Evolutionary conservation across 2,113 vertebrate genomes (phyloP).

Genomic region (Antidorcas marsupialis): DNA sequence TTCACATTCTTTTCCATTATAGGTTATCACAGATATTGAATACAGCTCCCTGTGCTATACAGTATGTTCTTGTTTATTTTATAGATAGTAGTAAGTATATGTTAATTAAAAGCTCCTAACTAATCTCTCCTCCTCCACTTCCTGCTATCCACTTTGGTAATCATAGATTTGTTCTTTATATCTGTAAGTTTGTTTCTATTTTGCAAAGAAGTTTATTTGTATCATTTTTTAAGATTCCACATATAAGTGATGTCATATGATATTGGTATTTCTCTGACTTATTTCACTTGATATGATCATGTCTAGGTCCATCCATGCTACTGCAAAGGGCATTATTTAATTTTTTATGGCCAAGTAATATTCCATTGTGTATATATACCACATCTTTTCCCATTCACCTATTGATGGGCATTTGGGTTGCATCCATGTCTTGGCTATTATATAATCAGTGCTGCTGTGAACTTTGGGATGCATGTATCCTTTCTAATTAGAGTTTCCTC

Average conservation of each 20-base stretch:
- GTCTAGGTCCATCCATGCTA: not conserved
- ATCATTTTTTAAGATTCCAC: not conserved
- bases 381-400: not conserved
- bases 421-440: not conserved
- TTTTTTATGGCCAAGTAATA: not conserved
- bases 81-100: not conserved
- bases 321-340: not conserved
- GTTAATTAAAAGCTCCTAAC: not conserved
- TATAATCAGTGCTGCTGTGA: not conserved
- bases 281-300: not conserved
- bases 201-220: not conserved
- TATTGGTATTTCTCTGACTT: not conserved
- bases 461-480: not conserved
- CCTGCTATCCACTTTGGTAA: not conserved
- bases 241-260: not conserved
- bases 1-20: not conserved
- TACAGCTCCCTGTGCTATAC: not conserved
- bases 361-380: not conserved
- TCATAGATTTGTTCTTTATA: not conserved
- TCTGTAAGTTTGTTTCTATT: not conserved
- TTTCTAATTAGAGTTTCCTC: not conserved
- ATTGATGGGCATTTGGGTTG: not conserved
- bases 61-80: not conserved
- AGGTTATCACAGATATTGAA: not conserved
- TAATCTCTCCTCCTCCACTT: not conserved